Conservation (phyloP, 1,140 invertebrate species). For the Ostrea denselamellosa region DNA sequence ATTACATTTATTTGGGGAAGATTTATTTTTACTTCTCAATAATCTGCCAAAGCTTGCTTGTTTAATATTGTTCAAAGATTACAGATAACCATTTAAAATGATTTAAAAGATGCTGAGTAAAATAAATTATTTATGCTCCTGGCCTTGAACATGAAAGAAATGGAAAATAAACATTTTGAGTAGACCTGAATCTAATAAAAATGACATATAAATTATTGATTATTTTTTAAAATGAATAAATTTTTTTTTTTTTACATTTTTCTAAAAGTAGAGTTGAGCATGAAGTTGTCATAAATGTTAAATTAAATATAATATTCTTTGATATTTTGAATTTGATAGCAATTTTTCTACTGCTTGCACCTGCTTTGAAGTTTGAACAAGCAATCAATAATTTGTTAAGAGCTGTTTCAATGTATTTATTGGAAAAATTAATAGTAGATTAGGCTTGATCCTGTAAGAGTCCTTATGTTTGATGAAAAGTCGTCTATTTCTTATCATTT, state of each 20-base stretch:
- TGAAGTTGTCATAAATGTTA: constrained; percentile 1
- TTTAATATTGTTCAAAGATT: constrained; percentile 20
- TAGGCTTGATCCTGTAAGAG: constrained; percentile 20
- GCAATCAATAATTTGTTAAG: constrained; percentile 11
- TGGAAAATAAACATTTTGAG: constrained; percentile 16
- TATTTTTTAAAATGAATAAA: background rate
- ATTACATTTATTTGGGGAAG: background rate
- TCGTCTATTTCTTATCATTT: constrained; percentile 31
- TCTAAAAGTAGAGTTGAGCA: background rate
- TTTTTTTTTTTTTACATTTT: background rate
- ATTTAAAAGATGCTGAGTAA: background rate
- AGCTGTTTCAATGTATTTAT: constrained; percentile 38
- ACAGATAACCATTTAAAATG: background rate
- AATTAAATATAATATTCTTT: constrained; percentile 17
- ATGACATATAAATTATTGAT: constrained; percentile 5
- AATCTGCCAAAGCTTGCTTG: constrained; percentile 14
- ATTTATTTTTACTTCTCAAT: background rate
- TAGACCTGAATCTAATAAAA: background rate
- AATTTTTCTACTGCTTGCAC: constrained; percentile 4
- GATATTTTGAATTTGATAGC: background rate
- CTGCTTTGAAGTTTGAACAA: constrained; percentile 36
- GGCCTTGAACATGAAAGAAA: background rate
- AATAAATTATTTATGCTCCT: background rate
- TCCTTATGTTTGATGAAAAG: constrained; percentile 28
- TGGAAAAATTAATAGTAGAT: constrained; percentile 40